Conservation (phyloP, 2,797 vertebrate genomes). For the Clarias fuscus region DNA sequence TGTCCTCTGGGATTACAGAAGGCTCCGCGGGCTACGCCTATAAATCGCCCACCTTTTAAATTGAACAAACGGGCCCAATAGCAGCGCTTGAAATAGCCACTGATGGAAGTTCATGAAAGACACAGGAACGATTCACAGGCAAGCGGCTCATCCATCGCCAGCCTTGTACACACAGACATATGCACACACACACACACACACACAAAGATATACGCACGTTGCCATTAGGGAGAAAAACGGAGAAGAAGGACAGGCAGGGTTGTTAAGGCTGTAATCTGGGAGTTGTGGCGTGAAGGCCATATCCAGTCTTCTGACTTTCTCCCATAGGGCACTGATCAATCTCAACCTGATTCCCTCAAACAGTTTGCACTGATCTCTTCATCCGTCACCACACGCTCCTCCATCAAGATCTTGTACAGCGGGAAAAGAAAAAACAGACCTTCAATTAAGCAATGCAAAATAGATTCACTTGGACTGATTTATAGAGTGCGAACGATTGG, state of each 20-base stretch:
- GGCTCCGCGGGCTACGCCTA: constrained; percentile 73
- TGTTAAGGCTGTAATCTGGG: constrained; percentile 79
- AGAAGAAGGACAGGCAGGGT: constrained; percentile 58
- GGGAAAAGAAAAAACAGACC: constrained; percentile 74
- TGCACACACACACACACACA: constrained; percentile 71
- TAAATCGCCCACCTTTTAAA: constrained; percentile 80
- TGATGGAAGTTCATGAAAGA: constrained; percentile 64
- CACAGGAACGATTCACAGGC: constrained; percentile 65
- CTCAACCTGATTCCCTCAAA: constrained; percentile 95
- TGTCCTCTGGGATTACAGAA: constrained; percentile 74
- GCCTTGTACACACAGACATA: constrained; percentile 59
- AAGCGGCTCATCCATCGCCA: constrained; percentile 66
- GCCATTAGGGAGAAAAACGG: constrained; percentile 60
- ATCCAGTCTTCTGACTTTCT: constrained; percentile 71
- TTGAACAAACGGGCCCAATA: constrained; percentile 64
- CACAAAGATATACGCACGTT: constrained; percentile 63
- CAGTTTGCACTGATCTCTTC: constrained; percentile 90
- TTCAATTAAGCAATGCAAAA: constrained; percentile 96
- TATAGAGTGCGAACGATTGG: constrained; percentile 97
- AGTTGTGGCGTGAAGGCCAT: constrained; percentile 75
- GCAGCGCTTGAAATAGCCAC: constrained; percentile 12
- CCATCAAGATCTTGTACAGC: constrained; percentile 76
- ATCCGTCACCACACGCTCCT: constrained; percentile 90
- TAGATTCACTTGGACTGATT: constrained; percentile 94
- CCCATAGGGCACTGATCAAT: constrained; percentile 96